These are phyloP conservation scores for Caenorhabditis zanzibari DNA, from an alignment of 2,888 invertebrate genomes.

Conservation along the genomic window DNA sequence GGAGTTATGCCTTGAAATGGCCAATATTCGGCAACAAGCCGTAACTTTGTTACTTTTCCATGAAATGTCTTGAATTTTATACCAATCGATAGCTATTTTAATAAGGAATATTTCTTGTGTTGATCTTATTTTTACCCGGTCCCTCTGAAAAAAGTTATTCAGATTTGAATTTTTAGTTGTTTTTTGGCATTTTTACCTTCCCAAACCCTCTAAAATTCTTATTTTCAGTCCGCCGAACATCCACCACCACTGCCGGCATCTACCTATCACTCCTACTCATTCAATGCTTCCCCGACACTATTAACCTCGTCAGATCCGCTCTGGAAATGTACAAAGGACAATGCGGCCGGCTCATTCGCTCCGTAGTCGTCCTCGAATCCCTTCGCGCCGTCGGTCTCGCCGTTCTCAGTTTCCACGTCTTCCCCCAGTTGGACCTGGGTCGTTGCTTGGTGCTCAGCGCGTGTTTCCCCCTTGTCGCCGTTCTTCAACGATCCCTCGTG, in stretches of 20 bases:
- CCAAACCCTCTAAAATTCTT: too few relatives aligned
- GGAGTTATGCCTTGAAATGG: too few relatives aligned
- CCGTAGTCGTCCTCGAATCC: slow-evolving; percentile 74
- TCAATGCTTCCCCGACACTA: slow-evolving; percentile 78
- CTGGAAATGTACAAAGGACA: slow-evolving; percentile 67
- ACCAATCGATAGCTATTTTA: too few relatives aligned
- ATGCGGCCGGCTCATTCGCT: slow-evolving; percentile 55
- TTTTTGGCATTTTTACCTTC: too few relatives aligned
- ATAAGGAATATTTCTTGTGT: too few relatives aligned
- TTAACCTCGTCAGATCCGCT: slow-evolving; percentile 68
- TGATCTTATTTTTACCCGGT: too few relatives aligned
- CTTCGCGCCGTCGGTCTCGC: slow-evolving; percentile 75
- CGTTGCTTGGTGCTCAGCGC: slow-evolving; percentile 65
- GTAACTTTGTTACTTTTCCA: too few relatives aligned
- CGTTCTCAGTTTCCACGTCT: slow-evolving; percentile 69
- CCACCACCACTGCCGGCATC: slow-evolving; percentile 69
- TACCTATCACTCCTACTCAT: slow-evolving; percentile 74
- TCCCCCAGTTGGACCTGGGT: slow-evolving; percentile 72
- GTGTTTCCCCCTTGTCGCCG: slow-evolving; percentile 68
- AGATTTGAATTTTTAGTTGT: too few relatives aligned
- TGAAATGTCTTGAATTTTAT: too few relatives aligned
- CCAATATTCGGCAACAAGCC: too few relatives aligned
- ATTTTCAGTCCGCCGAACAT: slow-evolving; percentile 66
- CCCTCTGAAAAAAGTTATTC: too few relatives aligned
- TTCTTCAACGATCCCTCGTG: slow-evolving; percentile 62